A percentile compares a stretch with the other conserved stretches of the same genome.
These are phyloP conservation scores for Diorhabda elongata DNA, from an alignment of 1,140 invertebrate species.

Conservation along the genomic window DNA sequence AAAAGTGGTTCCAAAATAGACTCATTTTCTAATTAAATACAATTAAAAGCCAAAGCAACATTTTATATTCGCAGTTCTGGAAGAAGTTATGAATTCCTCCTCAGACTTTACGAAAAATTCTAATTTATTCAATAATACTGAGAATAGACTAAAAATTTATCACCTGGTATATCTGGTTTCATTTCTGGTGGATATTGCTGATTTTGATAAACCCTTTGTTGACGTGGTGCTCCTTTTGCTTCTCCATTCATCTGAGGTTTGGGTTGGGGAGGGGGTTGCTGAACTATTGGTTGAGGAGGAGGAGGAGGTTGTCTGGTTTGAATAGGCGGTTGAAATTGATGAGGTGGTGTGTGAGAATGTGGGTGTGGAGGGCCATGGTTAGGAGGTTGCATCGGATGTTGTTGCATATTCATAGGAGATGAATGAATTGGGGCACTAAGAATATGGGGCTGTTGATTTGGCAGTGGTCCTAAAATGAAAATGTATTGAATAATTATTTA, in stretches of 20 bases:
- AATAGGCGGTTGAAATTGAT: slow-evolving; percentile 41
- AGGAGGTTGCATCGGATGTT: slow-evolving; percentile 16
- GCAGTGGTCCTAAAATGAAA: slow-evolving; percentile 16
- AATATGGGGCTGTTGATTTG: slow-evolving; percentile 21
- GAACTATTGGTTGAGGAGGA: slow-evolving; percentile 1
- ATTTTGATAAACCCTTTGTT: slow-evolving; percentile 26
- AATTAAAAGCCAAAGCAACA: too few species aligned
- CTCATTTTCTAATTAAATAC: too few species aligned
- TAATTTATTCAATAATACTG: too few species aligned
- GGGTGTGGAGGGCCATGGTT: slow-evolving; percentile 23
- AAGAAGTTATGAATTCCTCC: too few species aligned
- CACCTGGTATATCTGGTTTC: slow-evolving; percentile 1
- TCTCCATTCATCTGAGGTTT: slow-evolving; percentile 39
- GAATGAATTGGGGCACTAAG: slow-evolving; percentile 18
- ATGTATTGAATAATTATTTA: not conserved
- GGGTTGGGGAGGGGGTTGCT: slow-evolving; percentile 22
- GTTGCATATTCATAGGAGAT: slow-evolving; percentile 15
- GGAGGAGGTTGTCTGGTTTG: slow-evolving; percentile 11
- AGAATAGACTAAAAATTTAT: not conserved
- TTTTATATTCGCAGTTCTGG: too few species aligned
- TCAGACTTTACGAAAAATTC: too few species aligned
- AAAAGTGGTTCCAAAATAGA: too few species aligned
- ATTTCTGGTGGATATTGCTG: slow-evolving; percentile 39
- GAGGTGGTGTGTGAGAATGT: slow-evolving; percentile 38
- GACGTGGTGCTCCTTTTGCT: slow-evolving; percentile 34